Conservation (phyloP, 2,797 vertebrate genomes). For the Echeneis naucrates region DNA sequence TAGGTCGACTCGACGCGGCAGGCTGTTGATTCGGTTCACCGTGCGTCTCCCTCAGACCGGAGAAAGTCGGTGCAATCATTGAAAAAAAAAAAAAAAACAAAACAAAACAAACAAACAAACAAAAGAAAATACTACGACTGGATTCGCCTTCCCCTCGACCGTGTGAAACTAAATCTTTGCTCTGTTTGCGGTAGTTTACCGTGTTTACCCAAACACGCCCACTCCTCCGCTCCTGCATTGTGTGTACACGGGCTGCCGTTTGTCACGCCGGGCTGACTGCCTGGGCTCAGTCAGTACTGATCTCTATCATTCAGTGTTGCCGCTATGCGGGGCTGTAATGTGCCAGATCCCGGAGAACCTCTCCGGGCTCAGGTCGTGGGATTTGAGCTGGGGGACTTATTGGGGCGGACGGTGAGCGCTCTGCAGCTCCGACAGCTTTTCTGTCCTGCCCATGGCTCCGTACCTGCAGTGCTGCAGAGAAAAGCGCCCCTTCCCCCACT, state of each 20-base stretch:
- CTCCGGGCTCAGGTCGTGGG: constrained; percentile 35
- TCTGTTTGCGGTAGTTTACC: constrained; percentile 74
- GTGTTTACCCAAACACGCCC: constrained; percentile 78
- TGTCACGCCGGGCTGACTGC: constrained; percentile 62
- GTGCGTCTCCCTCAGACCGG: constrained; percentile 19
- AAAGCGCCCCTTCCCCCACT: constrained; percentile 86
- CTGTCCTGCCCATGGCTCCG: constrained; percentile 87
- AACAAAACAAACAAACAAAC: too few species aligned
- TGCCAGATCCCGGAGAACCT: constrained; percentile 35
- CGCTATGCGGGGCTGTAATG: constrained; percentile 38
- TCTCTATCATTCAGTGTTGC: constrained; percentile 43
- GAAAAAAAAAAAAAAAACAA: too few species aligned
- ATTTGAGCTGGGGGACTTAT: constrained; percentile 52
- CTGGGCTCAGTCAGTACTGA: constrained; percentile 33
- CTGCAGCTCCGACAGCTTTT: constrained; percentile 75
- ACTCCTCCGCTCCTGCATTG: constrained; percentile 74
- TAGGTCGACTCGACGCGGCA: constrained; percentile 17
- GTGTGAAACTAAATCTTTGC: constrained; percentile 36
- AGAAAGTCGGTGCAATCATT: constrained; percentile 31
- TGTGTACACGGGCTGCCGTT: constrained; percentile 59
- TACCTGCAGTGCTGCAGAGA: constrained; percentile 92
- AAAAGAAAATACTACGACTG: constrained; percentile 21
- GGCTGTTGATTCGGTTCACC: constrained; percentile 15
- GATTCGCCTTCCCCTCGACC: constrained; percentile 3
- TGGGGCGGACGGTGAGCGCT: constrained; percentile 59